Conservation (phyloP, 2,797 vertebrate species). For the Dallia pectoralis region DNA sequence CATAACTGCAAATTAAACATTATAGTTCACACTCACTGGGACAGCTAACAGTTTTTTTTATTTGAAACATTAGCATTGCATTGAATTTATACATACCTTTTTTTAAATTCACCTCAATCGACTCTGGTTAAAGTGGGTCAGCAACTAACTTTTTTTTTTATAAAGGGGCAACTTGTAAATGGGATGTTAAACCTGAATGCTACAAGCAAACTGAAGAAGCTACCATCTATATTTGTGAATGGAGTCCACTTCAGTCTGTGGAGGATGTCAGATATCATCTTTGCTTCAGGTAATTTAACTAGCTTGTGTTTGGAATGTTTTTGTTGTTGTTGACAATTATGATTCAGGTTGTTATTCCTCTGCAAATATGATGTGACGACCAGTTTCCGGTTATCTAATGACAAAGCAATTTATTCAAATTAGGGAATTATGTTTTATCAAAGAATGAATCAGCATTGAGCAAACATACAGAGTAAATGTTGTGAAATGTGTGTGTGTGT, state of each 20-base stretch:
- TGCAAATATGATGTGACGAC: not conserved
- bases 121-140: not conserved
- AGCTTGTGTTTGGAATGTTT: not conserved
- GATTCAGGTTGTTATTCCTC: not conserved
- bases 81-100: too few relatives aligned
- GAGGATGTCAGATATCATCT: constrained; percentile 36
- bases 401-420: too few relatives aligned
- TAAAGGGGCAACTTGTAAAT: constrained; percentile 52
- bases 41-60: not conserved
- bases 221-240: constrained; percentile 52
- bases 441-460: not conserved
- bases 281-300: constrained; percentile 51
- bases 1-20: not conserved
- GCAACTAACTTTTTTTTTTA: constrained; percentile 5
- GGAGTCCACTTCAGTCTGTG: constrained; percentile 42
- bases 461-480: not conserved
- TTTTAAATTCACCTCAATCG: not conserved
- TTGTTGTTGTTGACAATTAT: not conserved
- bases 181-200: constrained; percentile 54
- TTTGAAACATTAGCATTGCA: too few relatives aligned
- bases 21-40: not conserved
- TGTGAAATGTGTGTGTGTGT: not conserved
- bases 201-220: constrained; percentile 30
- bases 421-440: too few relatives aligned
- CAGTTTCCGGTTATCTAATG: not conserved